These are phyloP conservation scores for Phthorimaea operculella DNA, from an alignment of 1,140 invertebrate species.

Conservation along the genomic window DNA sequence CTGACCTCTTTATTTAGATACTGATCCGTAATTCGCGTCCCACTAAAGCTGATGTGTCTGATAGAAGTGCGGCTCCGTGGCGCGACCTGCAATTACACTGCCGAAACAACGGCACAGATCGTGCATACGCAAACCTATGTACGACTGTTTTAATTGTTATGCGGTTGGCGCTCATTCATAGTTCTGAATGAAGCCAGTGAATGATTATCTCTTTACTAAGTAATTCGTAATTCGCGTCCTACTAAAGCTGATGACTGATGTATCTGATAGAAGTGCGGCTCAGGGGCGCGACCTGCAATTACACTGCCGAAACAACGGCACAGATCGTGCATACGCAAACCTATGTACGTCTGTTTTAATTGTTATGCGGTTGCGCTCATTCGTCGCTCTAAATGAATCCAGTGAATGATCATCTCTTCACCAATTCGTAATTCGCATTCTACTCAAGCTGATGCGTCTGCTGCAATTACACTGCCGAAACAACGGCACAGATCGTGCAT, in stretches of 20 bases:
- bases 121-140: constrained; percentile 16
- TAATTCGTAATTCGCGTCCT: constrained; percentile 27
- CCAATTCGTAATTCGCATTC: constrained; percentile 21
- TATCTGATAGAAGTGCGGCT: no score
- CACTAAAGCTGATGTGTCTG: constrained; percentile 19
- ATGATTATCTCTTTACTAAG: no score
- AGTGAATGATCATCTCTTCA: no score
- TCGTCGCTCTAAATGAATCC: no score
- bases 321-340: constrained; percentile 28
- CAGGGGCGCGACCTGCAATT: constrained; percentile 49
- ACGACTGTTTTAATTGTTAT: constrained; percentile 33
- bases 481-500: constrained; percentile 40
- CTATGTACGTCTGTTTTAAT: constrained; percentile 28
- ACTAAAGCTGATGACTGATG: constrained; percentile 24
- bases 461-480: constrained; percentile 51
- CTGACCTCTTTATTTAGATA: no score
- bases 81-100: constrained; percentile 46
- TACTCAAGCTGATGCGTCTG: constrained; percentile 31
- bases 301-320: constrained; percentile 47
- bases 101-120: constrained; percentile 52
- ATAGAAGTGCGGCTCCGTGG: constrained; percentile 32
- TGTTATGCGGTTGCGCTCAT: constrained; percentile 16
- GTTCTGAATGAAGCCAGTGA: no score
- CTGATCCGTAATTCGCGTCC: no score
- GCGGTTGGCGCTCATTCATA: no score